Evolutionary conservation across 2,797 vertebrate species (phyloP).

Genomic region (Epinephelus coioides): DNA sequence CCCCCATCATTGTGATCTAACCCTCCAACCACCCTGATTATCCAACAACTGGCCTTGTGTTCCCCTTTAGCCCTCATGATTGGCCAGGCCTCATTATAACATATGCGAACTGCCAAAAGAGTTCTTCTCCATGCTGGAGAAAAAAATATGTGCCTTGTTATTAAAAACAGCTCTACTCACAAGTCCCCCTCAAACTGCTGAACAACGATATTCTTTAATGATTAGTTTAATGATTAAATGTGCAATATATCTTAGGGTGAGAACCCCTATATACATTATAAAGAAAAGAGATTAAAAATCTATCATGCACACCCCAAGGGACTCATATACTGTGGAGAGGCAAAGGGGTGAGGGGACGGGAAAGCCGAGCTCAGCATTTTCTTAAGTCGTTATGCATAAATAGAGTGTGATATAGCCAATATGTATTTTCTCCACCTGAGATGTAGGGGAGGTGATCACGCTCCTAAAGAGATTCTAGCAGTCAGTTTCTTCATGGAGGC

Average conservation of each 20-base stretch:
- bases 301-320: conserved; percentile 54
- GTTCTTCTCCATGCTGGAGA: neutral
- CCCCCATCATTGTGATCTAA: neutral
- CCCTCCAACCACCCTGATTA: neutral
- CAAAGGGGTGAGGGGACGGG: neutral
- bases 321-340: conserved; percentile 34
- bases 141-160: conserved; percentile 19
- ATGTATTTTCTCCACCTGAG: conserved; percentile 40
- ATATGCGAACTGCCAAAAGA: neutral
- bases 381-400: conserved; percentile 51
- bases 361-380: conserved; percentile 68
- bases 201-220: conserved; percentile 60
- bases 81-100: conserved; percentile 4
- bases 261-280: conserved; percentile 62
- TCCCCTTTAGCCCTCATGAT: conserved; percentile 1
- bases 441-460: conserved; percentile 4
- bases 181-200: conserved; percentile 59
- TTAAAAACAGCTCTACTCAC: conserved; percentile 26
- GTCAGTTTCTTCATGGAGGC: neutral
- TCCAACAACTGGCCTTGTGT: neutral
- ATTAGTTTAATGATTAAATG: conserved; percentile 68
- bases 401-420: conserved; percentile 9
- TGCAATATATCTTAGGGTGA: conserved; percentile 55
- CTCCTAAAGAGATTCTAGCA: conserved; percentile 1
- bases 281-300: conserved; percentile 65